Evolutionary conservation across 1,140 invertebrate species (phyloP), one percentile per base, ranked within the genome.

Genomic region (Rhagoletis pomonella): DNA sequence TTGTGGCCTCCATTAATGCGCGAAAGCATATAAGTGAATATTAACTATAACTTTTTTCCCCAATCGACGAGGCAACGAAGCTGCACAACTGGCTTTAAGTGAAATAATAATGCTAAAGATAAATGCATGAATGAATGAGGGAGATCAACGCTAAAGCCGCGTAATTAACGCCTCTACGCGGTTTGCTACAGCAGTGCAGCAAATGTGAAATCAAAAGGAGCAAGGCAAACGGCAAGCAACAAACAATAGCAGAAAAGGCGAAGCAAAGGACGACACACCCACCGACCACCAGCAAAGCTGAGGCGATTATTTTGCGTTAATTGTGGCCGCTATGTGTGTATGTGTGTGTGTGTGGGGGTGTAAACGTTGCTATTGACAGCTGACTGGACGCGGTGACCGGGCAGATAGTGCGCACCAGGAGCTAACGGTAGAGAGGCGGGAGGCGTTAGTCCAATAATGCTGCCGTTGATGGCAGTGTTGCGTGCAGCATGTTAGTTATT

Each of bases 221-320:
- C 29, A 55, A 55, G 50, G 50, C 50, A 55, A 55, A 55, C 50
- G 50, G 10, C 5, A 55, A 55, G 50, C 3, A 73, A 14, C 6
- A 50, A 29, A 29, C 29, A 73, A 77, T 1, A 73, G 3, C 39
- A 55, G 44, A 50, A 81, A 55, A n/a, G 14, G 55, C 17, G 60
- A 29, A 50, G 17, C 73, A 50, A n/a, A 12, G 69, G 2, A 29
- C 50, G 9, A 42, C 73, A 58, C 5, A 12, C 2, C 10, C 7
- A 55, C 9, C 47, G 47, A 58, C n/a, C 50, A 81, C 6, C n/a
- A 81, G n/a, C 0, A 55, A 58, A 12, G 47, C 47, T 62, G 47
- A 81, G 44, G 14, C 47, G 73, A 55, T 81, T 81, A 81, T 55
- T 81, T 50, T 55, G 73, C 73, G 73, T 55, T 81, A 81, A 81